Base-by-base conservation (phyloP, 1,140 invertebrate species). In the Bemisia tabaci region DNA sequence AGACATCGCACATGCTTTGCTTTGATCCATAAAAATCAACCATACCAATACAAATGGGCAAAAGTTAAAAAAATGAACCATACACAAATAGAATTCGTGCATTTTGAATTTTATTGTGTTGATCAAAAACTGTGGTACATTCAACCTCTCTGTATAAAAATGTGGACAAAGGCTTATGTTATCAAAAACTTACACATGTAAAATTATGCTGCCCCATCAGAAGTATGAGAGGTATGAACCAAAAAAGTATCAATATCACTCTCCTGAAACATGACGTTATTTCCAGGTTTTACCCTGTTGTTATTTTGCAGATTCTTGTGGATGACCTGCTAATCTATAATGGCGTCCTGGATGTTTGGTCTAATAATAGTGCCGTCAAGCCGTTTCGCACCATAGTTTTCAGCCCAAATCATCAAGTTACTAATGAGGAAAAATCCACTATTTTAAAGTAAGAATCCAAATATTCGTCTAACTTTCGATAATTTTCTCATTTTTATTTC, bases 301-400 rank as follows among this genome's bases (percentile, higher is more conserved):
- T 48, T 9, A 48, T 48, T 48, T 48, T 27, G 22, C 68, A 87
- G 85, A 82, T 91, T 64, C 77, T 90, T 69, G 84, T 91, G 26
- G 88, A 91, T 75, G 88, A 90, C 74, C 76, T 90, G 48, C 73
- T 91, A 60, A 78, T 91, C n/a, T 89, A 87, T 72, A 89, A 89
- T 76, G 87, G 87, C 22, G 80, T 78, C 2, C 74, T 88, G 67
- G 80, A 83, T 25, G 75, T 77, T 25, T 79, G 78, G 12, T 71
- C 64, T 22, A 60, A 76, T 2, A 74, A 63, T 65, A 69, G 79
- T 67, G 62, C 72, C 68, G 68, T 71, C 69, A 75, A 78, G 63
- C 71, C 72, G 2, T 77, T 79, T 66, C 78, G 80, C 67, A 80
- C 78, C 17, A 75, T 83, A 58, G 72, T 81, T 2, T 83, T 83